Percentiles rank a stretch among this genome's conserved stretches.
Conservation (phyloP, 2,797 vertebrate genomes). For the Gymnothorax javanicus region DNA sequence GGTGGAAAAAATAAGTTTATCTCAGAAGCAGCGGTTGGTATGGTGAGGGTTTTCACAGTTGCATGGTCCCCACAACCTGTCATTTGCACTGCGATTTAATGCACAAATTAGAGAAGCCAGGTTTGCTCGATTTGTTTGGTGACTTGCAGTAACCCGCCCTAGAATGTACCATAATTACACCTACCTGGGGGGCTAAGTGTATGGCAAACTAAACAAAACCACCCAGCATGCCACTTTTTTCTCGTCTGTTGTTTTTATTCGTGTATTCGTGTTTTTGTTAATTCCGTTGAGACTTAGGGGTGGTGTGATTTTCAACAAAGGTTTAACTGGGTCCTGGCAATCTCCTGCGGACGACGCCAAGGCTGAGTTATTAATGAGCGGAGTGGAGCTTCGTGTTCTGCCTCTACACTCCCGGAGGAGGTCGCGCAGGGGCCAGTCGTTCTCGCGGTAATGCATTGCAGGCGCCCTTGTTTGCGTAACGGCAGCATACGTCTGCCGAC, state of each 20-base stretch:
- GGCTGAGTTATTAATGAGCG: neutral
- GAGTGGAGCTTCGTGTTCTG: conserved; percentile 50
- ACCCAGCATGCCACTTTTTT: neutral
- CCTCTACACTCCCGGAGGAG: neutral
- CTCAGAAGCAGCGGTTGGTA: neutral
- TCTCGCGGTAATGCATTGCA: neutral
- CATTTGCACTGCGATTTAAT: neutral
- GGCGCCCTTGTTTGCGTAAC: conserved; percentile 50
- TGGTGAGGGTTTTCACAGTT: neutral
- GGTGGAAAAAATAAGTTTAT: neutral
- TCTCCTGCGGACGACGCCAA: neutral
- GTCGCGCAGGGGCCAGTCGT: neutral
- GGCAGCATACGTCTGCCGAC: conserved; percentile 57
- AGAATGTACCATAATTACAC: conserved; percentile 35
- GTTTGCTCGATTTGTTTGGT: neutral
- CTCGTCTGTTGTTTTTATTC: neutral
- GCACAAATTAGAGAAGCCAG: neutral
- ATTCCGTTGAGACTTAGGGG: neutral
- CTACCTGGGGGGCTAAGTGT: neutral
- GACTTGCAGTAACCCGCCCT: neutral
- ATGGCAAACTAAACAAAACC: neutral
- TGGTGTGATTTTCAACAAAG: neutral
- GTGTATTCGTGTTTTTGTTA: neutral
- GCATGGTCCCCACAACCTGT: neutral
- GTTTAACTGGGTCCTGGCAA: neutral